phyloP scores from a whole-genome alignment of 2,113 vertebrate species.

The Nothocercus nigrocapillus region DNA sequence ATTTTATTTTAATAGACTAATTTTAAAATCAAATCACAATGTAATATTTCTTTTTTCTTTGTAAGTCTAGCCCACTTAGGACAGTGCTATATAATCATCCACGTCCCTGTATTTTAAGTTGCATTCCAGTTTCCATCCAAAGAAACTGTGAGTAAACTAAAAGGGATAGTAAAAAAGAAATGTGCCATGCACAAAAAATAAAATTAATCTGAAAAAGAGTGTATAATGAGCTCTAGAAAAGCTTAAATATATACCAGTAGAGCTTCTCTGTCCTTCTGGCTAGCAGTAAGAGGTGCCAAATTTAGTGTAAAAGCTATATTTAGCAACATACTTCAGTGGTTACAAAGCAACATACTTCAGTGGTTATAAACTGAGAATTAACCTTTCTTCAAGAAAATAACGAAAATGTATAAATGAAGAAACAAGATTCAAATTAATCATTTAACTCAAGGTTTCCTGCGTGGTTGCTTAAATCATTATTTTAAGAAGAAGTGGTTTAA shows the following conservation, averaged over 20 bases:
- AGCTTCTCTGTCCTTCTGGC: conserved; percentile 63
- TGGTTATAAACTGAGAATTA: conserved; percentile 68
- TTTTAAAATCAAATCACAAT: background rate
- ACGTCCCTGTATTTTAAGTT: background rate
- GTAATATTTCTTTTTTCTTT: background rate
- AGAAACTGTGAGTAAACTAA: conserved; percentile 24
- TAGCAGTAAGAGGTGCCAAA: conserved; percentile 64
- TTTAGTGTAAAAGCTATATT: conserved; percentile 69
- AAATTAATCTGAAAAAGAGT: conserved; percentile 36
- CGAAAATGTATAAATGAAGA: conserved; percentile 21
- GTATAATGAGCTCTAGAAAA: conserved; percentile 42
- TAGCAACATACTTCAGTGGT: conserved; percentile 66
- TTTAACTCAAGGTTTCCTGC: conserved; percentile 16
- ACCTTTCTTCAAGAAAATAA: conserved; percentile 60
- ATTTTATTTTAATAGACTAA: conserved; percentile 9
- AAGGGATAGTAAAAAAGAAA: conserved; percentile 52
- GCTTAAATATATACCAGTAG: conserved; percentile 50
- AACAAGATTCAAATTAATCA: conserved; percentile 37
- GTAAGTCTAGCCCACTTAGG: background rate
- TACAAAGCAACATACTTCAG: conserved; percentile 62
- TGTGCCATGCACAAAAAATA: background rate
- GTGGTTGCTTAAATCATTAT: background rate
- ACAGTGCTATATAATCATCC: background rate
- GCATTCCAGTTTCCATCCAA: conserved; percentile 1
- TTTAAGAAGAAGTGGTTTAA: conserved; percentile 18